Conservation (phyloP, 2,113 vertebrate genomes). For the Rutilus rutilus region DNA sequence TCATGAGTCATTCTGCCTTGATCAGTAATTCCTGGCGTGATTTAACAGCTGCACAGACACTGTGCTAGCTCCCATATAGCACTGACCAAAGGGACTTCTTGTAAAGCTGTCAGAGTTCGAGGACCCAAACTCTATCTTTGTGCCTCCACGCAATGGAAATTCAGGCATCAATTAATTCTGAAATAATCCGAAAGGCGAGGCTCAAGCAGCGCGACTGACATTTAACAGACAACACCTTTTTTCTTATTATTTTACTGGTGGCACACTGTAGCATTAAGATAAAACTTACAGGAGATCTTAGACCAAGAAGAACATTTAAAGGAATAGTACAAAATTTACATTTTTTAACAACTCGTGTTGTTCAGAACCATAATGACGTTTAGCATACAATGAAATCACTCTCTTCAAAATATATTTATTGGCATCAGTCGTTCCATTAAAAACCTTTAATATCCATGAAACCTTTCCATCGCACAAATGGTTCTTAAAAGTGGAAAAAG, state of each 20-base stretch:
- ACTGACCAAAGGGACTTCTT: conserved; percentile 62
- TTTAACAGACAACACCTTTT: conserved; percentile 68
- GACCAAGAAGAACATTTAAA: not conserved
- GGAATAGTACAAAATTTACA: not conserved
- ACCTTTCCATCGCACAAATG: not conserved
- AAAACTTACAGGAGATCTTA: not conserved
- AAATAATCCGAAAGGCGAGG: conserved; percentile 66
- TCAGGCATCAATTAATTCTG: conserved; percentile 73
- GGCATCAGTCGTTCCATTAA: not conserved
- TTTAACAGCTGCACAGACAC: not conserved
- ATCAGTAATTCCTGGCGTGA: conserved; percentile 24
- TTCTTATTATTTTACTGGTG: conserved; percentile 47
- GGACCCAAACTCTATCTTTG: conserved; percentile 67
- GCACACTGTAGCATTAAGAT: conserved; percentile 17
- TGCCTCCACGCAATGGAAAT: conserved; percentile 59
- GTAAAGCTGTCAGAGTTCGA: conserved; percentile 61
- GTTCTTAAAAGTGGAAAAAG: not conserved
- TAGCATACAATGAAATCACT: not conserved
- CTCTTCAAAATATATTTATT: not conserved
- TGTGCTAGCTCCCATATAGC: conserved; percentile 17
- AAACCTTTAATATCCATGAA: not conserved
- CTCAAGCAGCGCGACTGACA: conserved; percentile 43
- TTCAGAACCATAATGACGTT: not conserved
- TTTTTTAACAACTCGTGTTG: not conserved
- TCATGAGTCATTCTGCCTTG: not conserved